These are phyloP conservation scores for Diloba caeruleocephala DNA, from an alignment of 2,888 invertebrate species.

Conservation along the genomic window DNA sequence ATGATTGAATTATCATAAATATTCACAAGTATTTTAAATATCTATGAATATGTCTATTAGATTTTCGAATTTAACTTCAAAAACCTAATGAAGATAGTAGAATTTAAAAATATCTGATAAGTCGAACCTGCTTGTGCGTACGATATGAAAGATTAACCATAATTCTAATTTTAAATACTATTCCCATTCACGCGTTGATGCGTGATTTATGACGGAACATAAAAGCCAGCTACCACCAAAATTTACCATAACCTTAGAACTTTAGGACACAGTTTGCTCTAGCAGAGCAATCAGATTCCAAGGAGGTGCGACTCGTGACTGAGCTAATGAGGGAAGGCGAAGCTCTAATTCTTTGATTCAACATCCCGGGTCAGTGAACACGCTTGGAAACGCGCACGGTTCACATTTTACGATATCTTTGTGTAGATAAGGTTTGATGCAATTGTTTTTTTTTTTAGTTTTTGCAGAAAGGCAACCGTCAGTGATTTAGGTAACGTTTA, in stretches of 20 bases:
- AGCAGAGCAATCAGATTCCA: conserved; percentile 55
- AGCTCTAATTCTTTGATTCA: conserved; percentile 82
- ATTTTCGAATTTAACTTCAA: no score
- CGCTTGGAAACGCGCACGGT: conserved; percentile 49
- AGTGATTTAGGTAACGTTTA: conserved; percentile 6
- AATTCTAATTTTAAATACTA: conserved; percentile 44
- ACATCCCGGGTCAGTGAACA: conserved; percentile 83
- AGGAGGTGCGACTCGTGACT: conserved; percentile 76
- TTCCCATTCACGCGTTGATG: conserved; percentile 42
- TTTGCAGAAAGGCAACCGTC: conserved; percentile 1
- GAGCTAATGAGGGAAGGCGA: conserved; percentile 76
- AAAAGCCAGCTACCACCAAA: conserved; percentile 6
- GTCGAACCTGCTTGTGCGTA: conserved; percentile 7
- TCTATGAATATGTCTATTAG: no score
- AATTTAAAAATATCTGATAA: no score
- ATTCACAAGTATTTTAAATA: no score
- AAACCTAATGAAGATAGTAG: background rate
- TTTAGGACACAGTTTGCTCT: conserved; percentile 33
- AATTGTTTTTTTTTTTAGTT: conserved; percentile 27
- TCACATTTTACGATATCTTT: conserved; percentile 46
- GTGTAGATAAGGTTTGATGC: conserved; percentile 45
- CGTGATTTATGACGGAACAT: conserved; percentile 32
- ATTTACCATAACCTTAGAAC: background rate
- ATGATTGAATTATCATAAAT: no score
- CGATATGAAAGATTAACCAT: conserved; percentile 31